A percentile compares a stretch with the other conserved stretches of the same genome.
These are phyloP conservation scores for Laticauda laticaudata DNA, from an alignment of 2,113 vertebrate genomes.

Conservation along the genomic window DNA sequence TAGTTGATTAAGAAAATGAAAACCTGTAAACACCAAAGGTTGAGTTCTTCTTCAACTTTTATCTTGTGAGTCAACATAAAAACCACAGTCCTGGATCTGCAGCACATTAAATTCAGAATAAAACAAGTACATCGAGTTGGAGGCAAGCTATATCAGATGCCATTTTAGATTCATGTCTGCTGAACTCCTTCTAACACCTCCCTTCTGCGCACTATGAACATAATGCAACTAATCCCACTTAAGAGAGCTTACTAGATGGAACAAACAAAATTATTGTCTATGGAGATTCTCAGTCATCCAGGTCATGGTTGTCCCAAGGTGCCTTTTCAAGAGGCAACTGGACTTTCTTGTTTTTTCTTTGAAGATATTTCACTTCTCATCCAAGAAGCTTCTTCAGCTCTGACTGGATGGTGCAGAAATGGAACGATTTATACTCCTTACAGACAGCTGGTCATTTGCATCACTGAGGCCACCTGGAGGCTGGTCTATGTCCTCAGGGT, in stretches of 20 bases:
- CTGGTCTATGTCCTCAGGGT: no score
- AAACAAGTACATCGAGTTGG: background rate
- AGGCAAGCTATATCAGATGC: background rate
- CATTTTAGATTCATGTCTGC: background rate
- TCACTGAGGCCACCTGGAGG: no score
- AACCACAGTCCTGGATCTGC: background rate
- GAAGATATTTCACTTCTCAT: no score
- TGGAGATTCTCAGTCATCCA: no score
- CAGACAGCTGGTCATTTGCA: no score
- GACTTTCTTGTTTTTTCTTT: no score
- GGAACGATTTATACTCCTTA: no score
- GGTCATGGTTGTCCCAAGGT: no score
- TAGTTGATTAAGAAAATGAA: slow-evolving; percentile 26
- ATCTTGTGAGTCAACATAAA: background rate
- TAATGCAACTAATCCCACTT: background rate
- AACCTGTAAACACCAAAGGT: slow-evolving; percentile 30
- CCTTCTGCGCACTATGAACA: background rate
- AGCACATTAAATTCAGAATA: background rate
- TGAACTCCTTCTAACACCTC: background rate
- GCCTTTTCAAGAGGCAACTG: no score
- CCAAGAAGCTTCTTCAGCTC: no score
- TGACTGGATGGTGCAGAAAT: no score
- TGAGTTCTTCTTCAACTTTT: background rate
- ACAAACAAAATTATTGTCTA: background rate
- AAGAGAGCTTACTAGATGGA: background rate